phyloP scores from a whole-genome alignment of 1,140 invertebrate species.

The Drosophila lini region DNA sequence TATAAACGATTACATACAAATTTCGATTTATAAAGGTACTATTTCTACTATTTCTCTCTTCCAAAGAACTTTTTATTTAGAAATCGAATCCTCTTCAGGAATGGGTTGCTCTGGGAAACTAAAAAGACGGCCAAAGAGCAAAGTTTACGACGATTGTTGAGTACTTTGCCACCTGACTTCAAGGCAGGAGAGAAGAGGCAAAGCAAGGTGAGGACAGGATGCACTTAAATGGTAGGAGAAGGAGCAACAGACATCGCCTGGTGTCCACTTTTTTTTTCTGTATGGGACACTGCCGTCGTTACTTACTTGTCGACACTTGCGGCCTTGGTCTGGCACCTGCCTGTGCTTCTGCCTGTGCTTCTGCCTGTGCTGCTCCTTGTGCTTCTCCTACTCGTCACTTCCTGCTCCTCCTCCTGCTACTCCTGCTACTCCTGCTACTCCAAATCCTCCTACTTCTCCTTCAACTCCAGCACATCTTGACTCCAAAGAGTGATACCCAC shows the following conservation, averaged over 20 bases:
- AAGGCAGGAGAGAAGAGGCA: no score
- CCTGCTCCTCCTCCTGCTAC: not conserved
- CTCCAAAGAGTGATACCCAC: constrained; percentile 1
- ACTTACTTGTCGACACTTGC: constrained; percentile 40
- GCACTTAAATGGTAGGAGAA: constrained; percentile 7
- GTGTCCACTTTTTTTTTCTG: not conserved
- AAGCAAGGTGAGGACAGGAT: not conserved
- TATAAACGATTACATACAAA: no score
- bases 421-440: not conserved
- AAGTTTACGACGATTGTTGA: constrained; percentile 48
- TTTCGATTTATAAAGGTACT: no score
- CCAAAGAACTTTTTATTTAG: no score
- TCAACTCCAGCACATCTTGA: not conserved
- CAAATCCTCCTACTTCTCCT: not conserved
- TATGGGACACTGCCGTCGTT: constrained; percentile 17
- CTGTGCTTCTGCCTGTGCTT: no score
- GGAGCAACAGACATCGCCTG: not conserved
- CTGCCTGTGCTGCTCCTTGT: no score
- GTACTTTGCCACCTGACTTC: constrained; percentile 14
- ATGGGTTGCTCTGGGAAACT: no score
- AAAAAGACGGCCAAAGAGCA: not conserved
- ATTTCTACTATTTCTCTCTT: no score
- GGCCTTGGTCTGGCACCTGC: constrained; percentile 3
- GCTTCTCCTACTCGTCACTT: not conserved
- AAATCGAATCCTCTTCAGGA: no score